Percentiles rank a stretch among this genome's conserved stretches.
Conservation (phyloP, 2,113 vertebrate genomes). For the Cathartes aura region DNA sequence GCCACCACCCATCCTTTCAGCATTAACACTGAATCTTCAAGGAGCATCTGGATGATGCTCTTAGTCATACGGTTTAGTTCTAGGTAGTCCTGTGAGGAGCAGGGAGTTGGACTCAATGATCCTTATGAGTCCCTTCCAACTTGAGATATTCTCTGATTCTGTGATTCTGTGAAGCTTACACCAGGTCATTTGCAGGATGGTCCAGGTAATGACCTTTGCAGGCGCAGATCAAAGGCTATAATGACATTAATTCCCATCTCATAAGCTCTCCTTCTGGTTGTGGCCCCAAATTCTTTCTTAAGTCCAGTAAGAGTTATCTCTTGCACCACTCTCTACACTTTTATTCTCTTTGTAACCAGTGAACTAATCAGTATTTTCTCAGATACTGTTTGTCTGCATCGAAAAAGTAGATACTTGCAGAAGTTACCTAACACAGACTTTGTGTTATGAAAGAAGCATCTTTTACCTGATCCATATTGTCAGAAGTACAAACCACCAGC, state of each 20-base stretch:
- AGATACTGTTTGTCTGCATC: neutral
- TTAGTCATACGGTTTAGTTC: neutral
- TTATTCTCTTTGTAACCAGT: neutral
- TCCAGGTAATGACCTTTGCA: neutral
- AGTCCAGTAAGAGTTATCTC: neutral
- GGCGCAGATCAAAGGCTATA: neutral
- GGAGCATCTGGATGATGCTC: fast-evolving
- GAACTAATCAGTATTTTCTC: neutral
- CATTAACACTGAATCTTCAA: neutral
- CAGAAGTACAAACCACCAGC: neutral
- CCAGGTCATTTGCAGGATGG: neutral
- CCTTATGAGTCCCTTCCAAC: neutral
- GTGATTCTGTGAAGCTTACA: neutral
- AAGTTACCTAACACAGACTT: neutral
- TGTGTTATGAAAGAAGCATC: neutral
- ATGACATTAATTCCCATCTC: neutral
- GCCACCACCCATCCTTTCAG: neutral
- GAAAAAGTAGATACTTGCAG: neutral
- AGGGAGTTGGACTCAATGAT: neutral
- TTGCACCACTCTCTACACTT: neutral
- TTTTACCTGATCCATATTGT: neutral
- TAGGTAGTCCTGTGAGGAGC: neutral
- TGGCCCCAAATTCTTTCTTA: neutral
- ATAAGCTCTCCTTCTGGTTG: neutral
- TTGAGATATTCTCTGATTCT: neutral